Evolutionary conservation across 2,888 invertebrate species (phyloP), one percentile per base, ranked within the genome.

Genomic region (Nemoura dubitans): DNA sequence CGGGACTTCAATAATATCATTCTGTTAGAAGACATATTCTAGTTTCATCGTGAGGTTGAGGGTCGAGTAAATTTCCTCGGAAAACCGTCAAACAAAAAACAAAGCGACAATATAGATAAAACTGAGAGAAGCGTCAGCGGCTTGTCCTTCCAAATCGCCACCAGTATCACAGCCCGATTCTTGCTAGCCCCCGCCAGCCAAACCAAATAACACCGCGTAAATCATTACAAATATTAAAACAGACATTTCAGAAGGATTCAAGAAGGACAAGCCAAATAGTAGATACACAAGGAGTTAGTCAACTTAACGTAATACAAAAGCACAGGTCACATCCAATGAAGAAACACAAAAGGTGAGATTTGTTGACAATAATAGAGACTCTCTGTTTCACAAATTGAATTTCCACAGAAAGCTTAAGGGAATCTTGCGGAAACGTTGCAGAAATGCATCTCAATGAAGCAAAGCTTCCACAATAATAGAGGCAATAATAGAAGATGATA

Each of bases 21-120:
- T 83, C 14, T 30, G 36, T 43, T 83, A 83, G 27, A 83, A 83
- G 29, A 83, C 43, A 83, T 83, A 26, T 26, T 10, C 36, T 29
- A 83, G 26, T 30, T 36, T 14, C 21, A 10, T 76, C n/a, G n/a
- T 26, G 10, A 21, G 21, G 14, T 59, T 14, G 21, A 85, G 29
- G 21, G 14, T 59, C 59, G 21, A 85, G 29, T 77, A 21, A 77
- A 85, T 77, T 26, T 77, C 78, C 29, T 30, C 28, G 76, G 14
- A 76, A 26, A 30, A 27, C 76, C n/a, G n/a, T n/a, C n/a, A n/a
- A n/a, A n/a, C n/a, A n/a, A n/a, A n/a, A n/a, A n/a, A 36, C 25
- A 10, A 78, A 85, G 78, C 10, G 14, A 16, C 1, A 59, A 3
- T 1, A 59, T 1, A 59, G 59, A 59, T 7, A 21, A 59, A 59